Evolutionary conservation across 1,140 invertebrate species (phyloP), one percentile per base, ranked within the genome.

Genomic region (Papilio dardanus): DNA sequence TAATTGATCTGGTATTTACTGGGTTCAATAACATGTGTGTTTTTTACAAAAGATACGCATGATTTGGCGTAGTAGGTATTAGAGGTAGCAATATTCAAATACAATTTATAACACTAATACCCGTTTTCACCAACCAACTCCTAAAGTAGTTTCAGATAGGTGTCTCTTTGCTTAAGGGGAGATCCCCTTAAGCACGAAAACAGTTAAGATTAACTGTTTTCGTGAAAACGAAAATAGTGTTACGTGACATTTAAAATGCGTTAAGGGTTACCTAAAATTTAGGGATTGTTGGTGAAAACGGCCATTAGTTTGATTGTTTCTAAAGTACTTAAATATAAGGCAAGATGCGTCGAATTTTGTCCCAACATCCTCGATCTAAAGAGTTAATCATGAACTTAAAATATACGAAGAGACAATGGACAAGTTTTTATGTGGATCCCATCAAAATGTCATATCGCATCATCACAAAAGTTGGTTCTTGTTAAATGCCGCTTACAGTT

Each of bases 361-460:
- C 21, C 21, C 21, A 54, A 54, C 50, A 54, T 24, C 21, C 50
- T 46, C 19, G 10, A 24, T 54, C 14, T 62, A 62, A 62, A 12
- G 24, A 28, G 19, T 54, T 54, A 62, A 62, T 62, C 54, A 62
- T 28, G 12, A 62, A 4, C 54, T 62, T 62, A 14, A 62, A 62
- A 58, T 58, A 58, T 58, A 62, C 54, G 10, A 28, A 30, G 21
- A 62, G 54, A 62, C 54, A 62, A 62, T 62, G 54, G 54, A 62
- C 54, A 62, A 62, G 7, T 69, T 69, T 40, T 69, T 69, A 37
- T 40, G 24, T 35, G 67, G 67, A 69, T 69, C 67, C 67, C 67
- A 69, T 40, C 67, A 67, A 67, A 62, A 67, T 8, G 65, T 67
- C 65, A 69, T 69, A 69, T 69, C 67, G 33, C n/a, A 40, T 69